Percentiles rank a stretch among this genome's conserved stretches.
Conservation (phyloP, 2,888 invertebrate species). For the Tinea semifulvella region DNA sequence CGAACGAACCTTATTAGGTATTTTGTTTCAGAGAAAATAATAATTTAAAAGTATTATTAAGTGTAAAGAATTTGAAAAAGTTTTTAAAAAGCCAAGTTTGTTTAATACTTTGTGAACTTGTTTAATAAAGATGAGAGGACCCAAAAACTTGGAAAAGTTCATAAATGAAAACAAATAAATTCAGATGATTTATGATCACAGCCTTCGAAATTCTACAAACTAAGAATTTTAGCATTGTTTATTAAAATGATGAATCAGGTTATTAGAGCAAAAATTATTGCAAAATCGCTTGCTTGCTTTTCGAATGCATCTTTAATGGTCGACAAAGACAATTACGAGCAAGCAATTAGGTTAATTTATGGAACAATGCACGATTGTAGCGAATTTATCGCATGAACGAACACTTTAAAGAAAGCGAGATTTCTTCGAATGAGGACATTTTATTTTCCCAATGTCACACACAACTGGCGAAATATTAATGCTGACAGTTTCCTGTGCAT, state of each 20-base stretch:
- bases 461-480: slow-evolving; percentile 2
- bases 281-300: slow-evolving; percentile 2
- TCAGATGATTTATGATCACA: slow-evolving; percentile 1
- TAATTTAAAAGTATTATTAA: too few species aligned
- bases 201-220: neutral
- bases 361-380: slow-evolving; percentile 8
- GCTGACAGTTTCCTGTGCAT: neutral
- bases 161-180: slow-evolving; percentile 8
- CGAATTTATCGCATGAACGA: slow-evolving; percentile 42
- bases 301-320: slow-evolving; percentile 5
- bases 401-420: slow-evolving; percentile 39
- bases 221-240: neutral
- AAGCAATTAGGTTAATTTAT: slow-evolving; percentile 12
- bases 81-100: too few species aligned
- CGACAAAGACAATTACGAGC: slow-evolving; percentile 6
- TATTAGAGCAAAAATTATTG: slow-evolving; percentile 4
- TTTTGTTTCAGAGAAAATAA: too few species aligned
- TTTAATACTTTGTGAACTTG: too few species aligned
- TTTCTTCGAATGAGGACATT: slow-evolving; percentile 10
- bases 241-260: neutral
- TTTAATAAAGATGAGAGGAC: too few species aligned
- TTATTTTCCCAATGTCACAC: neutral
- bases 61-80: too few species aligned
- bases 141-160: too few species aligned
- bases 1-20: too few species aligned